A percentile compares a stretch with the other conserved stretches of the same genome.
Evolutionary conservation across 2,797 vertebrate genomes (phyloP).

Genomic region (Thripadectes ignobilis): DNA sequence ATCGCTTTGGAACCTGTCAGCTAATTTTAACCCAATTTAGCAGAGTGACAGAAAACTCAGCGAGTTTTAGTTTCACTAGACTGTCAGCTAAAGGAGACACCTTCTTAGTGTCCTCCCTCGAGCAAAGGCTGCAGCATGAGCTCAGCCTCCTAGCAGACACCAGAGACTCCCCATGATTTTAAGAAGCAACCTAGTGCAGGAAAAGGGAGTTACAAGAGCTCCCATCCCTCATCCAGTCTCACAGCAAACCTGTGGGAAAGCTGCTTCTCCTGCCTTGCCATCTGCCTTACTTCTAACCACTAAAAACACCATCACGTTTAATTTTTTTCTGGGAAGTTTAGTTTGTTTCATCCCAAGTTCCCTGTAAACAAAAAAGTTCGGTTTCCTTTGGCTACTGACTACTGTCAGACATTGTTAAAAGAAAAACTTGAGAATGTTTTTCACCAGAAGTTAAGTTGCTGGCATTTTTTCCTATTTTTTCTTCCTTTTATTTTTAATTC

Average conservation of each 20-base stretch:
- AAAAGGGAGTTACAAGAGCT: neutral
- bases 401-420: neutral
- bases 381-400: neutral
- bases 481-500: neutral
- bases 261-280: neutral
- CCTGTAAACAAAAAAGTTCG: neutral
- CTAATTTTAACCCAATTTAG: constrained; percentile 52
- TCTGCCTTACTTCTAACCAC: neutral
- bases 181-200: neutral
- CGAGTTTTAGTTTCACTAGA: constrained; percentile 5
- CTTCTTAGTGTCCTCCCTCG: neutral
- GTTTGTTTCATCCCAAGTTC: neutral
- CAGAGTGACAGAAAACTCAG: neutral
- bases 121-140: neutral
- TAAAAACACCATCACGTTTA: neutral
- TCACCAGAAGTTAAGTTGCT: neutral
- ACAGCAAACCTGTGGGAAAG: neutral
- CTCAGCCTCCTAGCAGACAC: neutral
- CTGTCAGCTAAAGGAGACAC: constrained; percentile 36
- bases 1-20: constrained; percentile 36
- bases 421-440: neutral
- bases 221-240: neutral
- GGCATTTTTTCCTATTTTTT: neutral
- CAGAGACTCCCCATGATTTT: neutral
- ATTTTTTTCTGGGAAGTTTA: neutral